Evolutionary conservation across 2,113 vertebrate genomes (phyloP).

Genomic region (Coptodon rendalli): DNA sequence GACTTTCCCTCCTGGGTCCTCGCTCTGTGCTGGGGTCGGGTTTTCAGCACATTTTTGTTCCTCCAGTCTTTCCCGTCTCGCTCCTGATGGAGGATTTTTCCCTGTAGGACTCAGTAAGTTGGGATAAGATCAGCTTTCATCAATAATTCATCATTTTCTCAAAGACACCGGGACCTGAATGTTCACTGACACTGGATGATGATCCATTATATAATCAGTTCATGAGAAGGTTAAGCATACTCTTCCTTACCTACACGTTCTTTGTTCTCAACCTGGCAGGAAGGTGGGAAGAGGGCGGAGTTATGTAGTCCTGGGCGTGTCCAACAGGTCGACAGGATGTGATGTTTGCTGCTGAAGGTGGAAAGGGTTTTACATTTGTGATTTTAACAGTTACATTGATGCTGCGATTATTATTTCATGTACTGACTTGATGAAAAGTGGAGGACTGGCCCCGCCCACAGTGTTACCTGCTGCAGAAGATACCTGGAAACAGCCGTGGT

Average conservation of each 20-base stretch:
- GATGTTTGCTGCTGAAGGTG: neutral
- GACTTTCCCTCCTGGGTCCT: neutral
- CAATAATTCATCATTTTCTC: neutral
- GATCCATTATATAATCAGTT: neutral
- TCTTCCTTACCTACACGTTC: neutral
- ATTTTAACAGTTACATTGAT: neutral
- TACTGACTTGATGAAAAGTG: neutral
- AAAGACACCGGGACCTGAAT: fast-evolving
- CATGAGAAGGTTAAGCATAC: neutral
- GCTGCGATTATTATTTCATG: neutral
- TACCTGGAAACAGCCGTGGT: neutral
- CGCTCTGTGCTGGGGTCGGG: neutral
- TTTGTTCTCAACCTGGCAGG: neutral
- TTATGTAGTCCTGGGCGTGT: neutral
- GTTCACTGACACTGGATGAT: neutral
- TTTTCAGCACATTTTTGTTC: neutral
- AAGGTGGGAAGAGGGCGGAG: neutral
- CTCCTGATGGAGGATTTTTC: neutral
- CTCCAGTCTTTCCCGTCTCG: neutral
- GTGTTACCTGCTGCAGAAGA: neutral
- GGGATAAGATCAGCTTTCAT: neutral
- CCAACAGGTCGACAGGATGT: neutral
- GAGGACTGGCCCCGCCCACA: neutral
- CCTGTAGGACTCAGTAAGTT: neutral
- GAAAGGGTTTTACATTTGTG: neutral